Base-by-base conservation (phyloP, 2,113 vertebrate species). In the Tautogolabrus adspersus region DNA sequence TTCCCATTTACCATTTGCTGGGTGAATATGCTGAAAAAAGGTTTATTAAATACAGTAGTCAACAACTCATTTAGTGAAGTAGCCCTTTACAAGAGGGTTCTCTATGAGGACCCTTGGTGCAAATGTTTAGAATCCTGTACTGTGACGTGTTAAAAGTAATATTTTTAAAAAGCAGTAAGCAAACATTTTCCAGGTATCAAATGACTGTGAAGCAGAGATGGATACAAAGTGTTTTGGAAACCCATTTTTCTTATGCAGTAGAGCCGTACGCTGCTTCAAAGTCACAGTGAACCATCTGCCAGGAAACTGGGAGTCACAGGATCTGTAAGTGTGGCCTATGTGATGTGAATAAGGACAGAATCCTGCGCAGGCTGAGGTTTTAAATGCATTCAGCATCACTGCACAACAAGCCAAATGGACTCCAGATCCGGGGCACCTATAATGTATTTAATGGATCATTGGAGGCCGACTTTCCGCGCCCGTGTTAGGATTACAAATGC, bases 381-480 rank as follows among this genome's bases (percentile, higher is more conserved):
- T 75, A 88, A 76, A 90, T 86, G 79, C 77, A 76, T 91, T 91
- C 81, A 75, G 88, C 86, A 85, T 89, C 88, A 54, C 78, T 78
- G 82, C 79, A 81, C 90, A 81, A 74, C 82, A 69, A 76, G 85
- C 79, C 75, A 86, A 91, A 90, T 84, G 81, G 89, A 89, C 82
- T 88, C 79, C 88, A 86, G 88, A 88, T 85, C 87, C 47, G 19
- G 66, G 19, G 74, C 63, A 34, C 66, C 77, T 87, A 75, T 80
- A 69, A 90, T 83, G 64, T 76, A 88, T 90, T 87, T 87, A 88
- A 90, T 85, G 81, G 82, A 83, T 90, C 83, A 75, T 75, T 81
- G 78, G 82, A 87, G 82, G 66, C 86, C 3, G 70, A 79, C 77
- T 90, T 82, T 88, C 77, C 61, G 63, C 82, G 54, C 69, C 57